Conservation (phyloP, 1,140 invertebrate species). For the Pseudobourletiella spinata region DNA sequence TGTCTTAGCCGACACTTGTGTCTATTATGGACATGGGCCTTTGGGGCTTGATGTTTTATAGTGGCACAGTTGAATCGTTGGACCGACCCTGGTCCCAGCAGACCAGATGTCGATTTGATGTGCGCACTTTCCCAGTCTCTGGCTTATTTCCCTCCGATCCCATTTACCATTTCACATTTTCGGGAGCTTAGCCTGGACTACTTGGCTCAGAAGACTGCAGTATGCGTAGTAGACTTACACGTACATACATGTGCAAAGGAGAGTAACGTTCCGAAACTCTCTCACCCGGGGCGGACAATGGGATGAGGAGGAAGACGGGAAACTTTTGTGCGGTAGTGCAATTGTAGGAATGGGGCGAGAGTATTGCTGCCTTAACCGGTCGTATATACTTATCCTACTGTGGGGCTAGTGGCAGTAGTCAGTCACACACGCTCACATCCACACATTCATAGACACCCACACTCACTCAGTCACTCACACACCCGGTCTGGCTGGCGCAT, state of each 20-base stretch:
- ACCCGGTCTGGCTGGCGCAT: background rate
- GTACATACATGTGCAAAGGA: no score
- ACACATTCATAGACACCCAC: background rate
- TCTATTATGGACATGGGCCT: slow-evolving; percentile 27
- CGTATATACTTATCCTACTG: background rate
- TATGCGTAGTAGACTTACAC: no score
- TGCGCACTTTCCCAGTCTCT: slow-evolving; percentile 9
- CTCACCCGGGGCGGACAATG: no score
- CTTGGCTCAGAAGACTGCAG: no score
- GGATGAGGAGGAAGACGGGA: no score
- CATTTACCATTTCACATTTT: background rate
- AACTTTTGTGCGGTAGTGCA: no score
- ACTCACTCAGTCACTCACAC: slow-evolving; percentile 2
- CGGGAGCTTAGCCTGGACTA: no score
- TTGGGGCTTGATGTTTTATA: slow-evolving; percentile 16
- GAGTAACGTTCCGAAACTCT: no score
- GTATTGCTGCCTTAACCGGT: background rate
- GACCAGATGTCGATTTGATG: slow-evolving; percentile 28
- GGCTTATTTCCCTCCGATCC: background rate
- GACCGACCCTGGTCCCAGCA: slow-evolving; percentile 9
- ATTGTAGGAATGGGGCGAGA: no score
- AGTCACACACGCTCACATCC: background rate
- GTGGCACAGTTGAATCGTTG: slow-evolving; percentile 14
- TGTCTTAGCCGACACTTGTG: slow-evolving; percentile 10
- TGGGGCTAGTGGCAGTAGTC: background rate